Base-by-base conservation (phyloP, 53 echinoderm and acorn worm species). In the Stichopus horrens region DNA sequence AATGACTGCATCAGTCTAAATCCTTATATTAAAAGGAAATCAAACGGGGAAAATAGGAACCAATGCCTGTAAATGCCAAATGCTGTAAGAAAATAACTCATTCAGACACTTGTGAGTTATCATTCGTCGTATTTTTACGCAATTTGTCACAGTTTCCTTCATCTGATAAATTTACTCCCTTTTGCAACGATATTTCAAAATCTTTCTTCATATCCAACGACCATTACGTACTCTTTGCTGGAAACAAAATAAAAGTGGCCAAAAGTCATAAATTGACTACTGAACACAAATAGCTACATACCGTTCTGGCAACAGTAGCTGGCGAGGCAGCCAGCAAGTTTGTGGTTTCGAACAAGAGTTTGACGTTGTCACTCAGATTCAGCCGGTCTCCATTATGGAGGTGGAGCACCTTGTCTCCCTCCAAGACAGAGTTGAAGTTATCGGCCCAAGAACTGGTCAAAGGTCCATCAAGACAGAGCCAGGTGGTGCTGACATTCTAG, bases 381-480 rank as follows among this genome's bases (percentile, higher is more conserved):
- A 97, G 93, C 0, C 95, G 86, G 80, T 97, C 98, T 11, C 98
- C 98, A 57, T 96, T 96, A 53, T 90, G 89, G 0, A 98, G 90
- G 86, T 96, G 93, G 11, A 98, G 83, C 23, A 95, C 94, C 60
- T 91, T 92, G 91, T 95, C 95, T 71, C 86, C 91, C 83, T 98
- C 98, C 74, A 98, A 82, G 54, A 98, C 98, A 16, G 96, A 94
- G 92, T 98, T 98, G 94, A 98, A 98, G 76, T 98, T 98, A 85
- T 98, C 98, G 2, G 95, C 94, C 98, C 98, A 98, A 89, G 93
- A 92, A 52, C 93, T 90, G 81, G 93, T 98, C 74, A 98, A 85
- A 56, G 98, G 98, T 10, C 98, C 98, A 83, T 98, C 98, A 10
- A 98, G 75, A 65, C 98, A 98, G 18, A 98, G 95, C 98, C 98